Evolutionary conservation across 2,797 vertebrate genomes (phyloP), one percentile per base, ranked within the genome.

Genomic region (Pelobates cultripes): DNA sequence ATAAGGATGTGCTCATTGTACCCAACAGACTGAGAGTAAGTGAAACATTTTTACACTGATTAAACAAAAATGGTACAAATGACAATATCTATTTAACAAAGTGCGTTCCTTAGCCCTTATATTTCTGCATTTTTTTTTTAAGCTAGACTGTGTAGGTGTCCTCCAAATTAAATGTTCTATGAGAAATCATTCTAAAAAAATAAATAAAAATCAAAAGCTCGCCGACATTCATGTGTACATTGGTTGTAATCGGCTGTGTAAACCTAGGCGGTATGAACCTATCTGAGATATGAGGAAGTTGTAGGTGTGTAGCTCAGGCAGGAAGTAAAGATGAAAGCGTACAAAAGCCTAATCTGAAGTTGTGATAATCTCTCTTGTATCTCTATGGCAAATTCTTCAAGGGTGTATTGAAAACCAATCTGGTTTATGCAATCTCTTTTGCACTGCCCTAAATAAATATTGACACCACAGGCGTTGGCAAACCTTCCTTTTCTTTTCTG

Each of bases 361-460:
- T 85, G 84, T 69, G 67, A 67, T 77, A 82, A 78, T 81, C 85
- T 86, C 85, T 82, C 4, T 86, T 86, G 83, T n/a, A 44, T 64
- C 81, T 57, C 79, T 63, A 88, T 86, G 85, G 73, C 28, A 73
- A 73, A 73, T 86, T 86, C 78, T n/a, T 17, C 77, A 66, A 77
- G 79, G 82, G 81, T 85, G 85, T 63, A 43, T 73, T 86, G 77
- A 61, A 85, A 87, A 88, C 69, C 74, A 86, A 78, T 76, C 83
- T 85, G 57, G 77, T 73, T 80, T 88, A 80, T 86, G 84, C 78
- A 84, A 85, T 14, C 47, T 12, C 75, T 80, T 86, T 85, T 90
- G 88, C 86, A 84, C 83, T 83, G 84, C 79, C 87, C 87, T 87
- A 80, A 83, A 88, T 90, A 90, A 91, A 90, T 91, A 90, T 84